Evolutionary conservation across 2,797 vertebrate species (phyloP), one percentile per base, ranked within the genome.

Genomic region (Mustela erminea): DNA sequence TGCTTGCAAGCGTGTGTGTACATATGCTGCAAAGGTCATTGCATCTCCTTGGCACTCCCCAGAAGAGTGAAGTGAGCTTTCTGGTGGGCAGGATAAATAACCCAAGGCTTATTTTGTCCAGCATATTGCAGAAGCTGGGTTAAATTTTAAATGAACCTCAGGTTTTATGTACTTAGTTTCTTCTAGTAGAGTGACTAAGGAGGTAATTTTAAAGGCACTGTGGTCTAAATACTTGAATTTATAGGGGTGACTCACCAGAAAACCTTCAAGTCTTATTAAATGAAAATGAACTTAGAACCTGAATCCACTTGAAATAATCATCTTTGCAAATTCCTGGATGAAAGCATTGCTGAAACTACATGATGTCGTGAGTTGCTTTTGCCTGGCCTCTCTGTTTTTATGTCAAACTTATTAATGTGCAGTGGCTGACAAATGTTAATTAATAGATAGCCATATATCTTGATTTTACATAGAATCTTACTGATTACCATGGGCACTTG

Each of bases 221-320:
- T 60, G 4, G 17, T 89, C 21, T 49, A 82, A 6, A 70, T 17
- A 74, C 15, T 62, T 84, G 4, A 41, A 56, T 56, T 92, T 82
- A 46, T 23, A 29, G 17, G 25, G 12, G 0, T 72, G 25, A 96
- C 8, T 60, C 90, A 88, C 11, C 11, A 82, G 66, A 96, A 90
- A 93, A n/a, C 7, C 17, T 72, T 87, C n/a, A 81, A 92, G n/a
- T 91, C 13, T 54, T 43, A 27, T 62, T 74, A 93, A 85, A 88
- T 77, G 9, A 64, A 95, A 96, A 38, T 54, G 7, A 29, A 81
- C 29, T 41, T 90, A 60, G 5, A 12, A 74, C 1, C 9, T 74
- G 15, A 93, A 74, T 90, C 7, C 35, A 54, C 58, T 14, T 66
- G 43, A 94, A 93, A 90, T 20, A 7, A 78, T 60, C 49, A 52